Base-by-base conservation (phyloP, 2,113 vertebrate genomes). In the Puntigrus tetrazona region DNA sequence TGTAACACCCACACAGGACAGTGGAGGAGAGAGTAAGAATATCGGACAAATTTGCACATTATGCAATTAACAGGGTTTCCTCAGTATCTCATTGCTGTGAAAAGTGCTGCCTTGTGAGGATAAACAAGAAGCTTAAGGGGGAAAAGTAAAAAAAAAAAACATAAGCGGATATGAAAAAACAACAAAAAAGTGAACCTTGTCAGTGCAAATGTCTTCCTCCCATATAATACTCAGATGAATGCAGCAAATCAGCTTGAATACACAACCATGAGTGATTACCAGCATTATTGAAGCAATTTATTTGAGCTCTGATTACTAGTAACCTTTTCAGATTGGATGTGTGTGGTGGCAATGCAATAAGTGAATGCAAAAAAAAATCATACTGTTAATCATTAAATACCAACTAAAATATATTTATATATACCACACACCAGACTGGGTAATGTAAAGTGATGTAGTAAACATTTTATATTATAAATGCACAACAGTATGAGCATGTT, bases 141-240 rank as follows among this genome's bases (percentile, higher is more conserved):
- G 5, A 10, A 76, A 82, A 43, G 9, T 84, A 90, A 85, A 82
- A 73, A 89, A 88, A 86, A 45, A 14, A 83, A 5, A 81, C 16
- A 70, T 31, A n/a, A n/a, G n/a, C n/a, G 27, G 77, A 77, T 25
- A 73, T 59, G 29, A 47, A 82, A 78, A 75, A 87, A 90, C 89
- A 65, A 87, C 89, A 90, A 86, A 86, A 88, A 88, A 38, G 77
- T 85, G 76, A 90, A 92, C 89, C 91, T 91, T 93, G 84, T 93
- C 86, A 91, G 90, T 92, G 92, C 88, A 93, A 92, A 73, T 91
- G 89, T 92, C 90, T 38, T 92, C 92, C 86, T 93, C 89, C 88
- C 91, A 92, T 91, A 85, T 89, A 90, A 91, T 65, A 85, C 47
- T 90, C 88, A 88, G 92, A 76, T 83, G 79, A 61, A 38, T 63